phyloP scores from a whole-genome alignment of 2,888 invertebrate species.

The Tenthredo scrophulariae region DNA sequence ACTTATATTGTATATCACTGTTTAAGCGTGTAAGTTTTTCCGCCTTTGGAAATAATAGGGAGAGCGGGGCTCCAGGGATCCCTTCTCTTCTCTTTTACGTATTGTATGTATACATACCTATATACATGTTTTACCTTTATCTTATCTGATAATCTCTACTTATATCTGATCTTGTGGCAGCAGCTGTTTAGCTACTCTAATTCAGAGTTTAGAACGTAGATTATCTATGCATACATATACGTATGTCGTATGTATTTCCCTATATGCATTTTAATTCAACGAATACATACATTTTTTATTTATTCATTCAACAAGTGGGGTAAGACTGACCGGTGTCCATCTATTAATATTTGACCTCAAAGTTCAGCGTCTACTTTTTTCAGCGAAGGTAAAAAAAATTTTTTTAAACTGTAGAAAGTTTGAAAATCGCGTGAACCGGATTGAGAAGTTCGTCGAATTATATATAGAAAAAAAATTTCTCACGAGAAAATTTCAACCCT shows the following conservation, averaged over 20 bases:
- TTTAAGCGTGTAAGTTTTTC: slow-evolving; percentile 21
- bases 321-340: not conserved
- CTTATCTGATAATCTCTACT: slow-evolving; percentile 32
- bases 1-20: slow-evolving; percentile 11
- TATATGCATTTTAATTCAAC: not conserved
- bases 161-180: slow-evolving; percentile 20
- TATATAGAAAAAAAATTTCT: not conserved
- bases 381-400: not conserved
- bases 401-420: too few species aligned
- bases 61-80: not conserved
- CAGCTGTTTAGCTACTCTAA: slow-evolving; percentile 6
- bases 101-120: not conserved
- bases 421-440: too few species aligned
- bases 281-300: not conserved
- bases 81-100: not conserved
- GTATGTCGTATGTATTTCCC: not conserved
- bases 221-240: not conserved
- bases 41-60: not conserved
- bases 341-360: not conserved
- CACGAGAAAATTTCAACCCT: not conserved
- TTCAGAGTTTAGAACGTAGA: not conserved
- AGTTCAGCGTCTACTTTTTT: not conserved
- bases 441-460: too few species aligned
- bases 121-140: not conserved
- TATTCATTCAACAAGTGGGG: not conserved